These are phyloP conservation scores for Aegypius monachus DNA, from an alignment of 2,113 vertebrate genomes.

Conservation along the genomic window DNA sequence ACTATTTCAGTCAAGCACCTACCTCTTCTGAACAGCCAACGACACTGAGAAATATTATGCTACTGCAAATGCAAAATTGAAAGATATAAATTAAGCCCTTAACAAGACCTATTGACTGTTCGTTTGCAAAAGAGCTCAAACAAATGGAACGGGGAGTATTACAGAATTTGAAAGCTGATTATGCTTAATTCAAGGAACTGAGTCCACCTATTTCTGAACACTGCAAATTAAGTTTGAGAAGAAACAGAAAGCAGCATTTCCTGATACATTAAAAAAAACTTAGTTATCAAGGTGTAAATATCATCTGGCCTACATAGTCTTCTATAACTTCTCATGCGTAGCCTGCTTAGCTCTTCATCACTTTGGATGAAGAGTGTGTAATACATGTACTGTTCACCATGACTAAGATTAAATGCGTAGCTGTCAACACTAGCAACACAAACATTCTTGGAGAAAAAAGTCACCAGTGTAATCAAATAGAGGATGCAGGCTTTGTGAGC, in stretches of 20 bases:
- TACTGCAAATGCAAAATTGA: not conserved
- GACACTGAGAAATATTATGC: not conserved
- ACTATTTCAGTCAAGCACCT: not conserved
- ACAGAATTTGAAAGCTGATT: not conserved
- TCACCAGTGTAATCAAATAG: not conserved
- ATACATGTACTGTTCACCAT: rapidly evolving
- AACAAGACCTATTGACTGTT: not conserved
- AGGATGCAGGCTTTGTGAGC: not conserved
- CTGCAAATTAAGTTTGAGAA: not conserved
- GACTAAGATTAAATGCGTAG: not conserved
- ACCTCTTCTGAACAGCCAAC: not conserved
- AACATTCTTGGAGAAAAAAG: not conserved
- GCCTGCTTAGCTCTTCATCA: not conserved
- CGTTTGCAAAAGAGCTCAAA: not conserved
- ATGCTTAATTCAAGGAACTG: not conserved
- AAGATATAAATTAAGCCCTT: not conserved
- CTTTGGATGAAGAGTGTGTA: not conserved
- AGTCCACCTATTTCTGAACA: not conserved
- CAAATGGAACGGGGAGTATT: not conserved
- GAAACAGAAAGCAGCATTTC: not conserved
- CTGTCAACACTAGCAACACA: not conserved
- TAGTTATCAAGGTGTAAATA: not conserved
- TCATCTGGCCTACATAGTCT: no score
- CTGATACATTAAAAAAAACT: not conserved
- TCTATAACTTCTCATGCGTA: not conserved